Base-by-base conservation (phyloP, 2,888 invertebrate genomes). In the Bhutanitis thaidina region DNA sequence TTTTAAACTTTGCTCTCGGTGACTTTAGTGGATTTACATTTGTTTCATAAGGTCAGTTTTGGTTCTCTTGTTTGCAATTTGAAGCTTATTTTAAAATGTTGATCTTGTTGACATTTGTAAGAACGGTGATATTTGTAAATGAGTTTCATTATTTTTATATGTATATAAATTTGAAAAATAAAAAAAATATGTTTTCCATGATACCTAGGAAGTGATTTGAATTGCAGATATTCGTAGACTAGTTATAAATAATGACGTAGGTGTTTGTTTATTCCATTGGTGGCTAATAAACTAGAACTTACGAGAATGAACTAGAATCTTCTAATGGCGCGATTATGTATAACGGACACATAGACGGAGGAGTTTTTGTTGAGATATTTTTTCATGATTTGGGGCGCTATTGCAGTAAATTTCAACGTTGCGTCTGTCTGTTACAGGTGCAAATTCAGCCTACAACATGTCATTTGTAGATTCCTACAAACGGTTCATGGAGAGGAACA, bases 381-480 rank as follows among this genome's bases (percentile, higher is more conserved):
- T 20, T 20, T 20, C 2, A 20, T 2, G 20, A 20, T 20, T 20
- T 20, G 5, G 2, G 5, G 5, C 20, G 20, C 20, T 5, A 20
- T 5, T 3, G 7, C 1, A 27, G 12, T 10, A 16, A 16, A 43
- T 13, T 14, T 27, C 14, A 36, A n/a, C 14, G 8, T 39, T 4
- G 1, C 12, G 20, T 51, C 34, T 45, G 40, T 53, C 49, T 32
- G 41, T 59, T 62, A 1, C 57, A 62, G 64, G 63, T 39, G 55
- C 56, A 9, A 49, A 48, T 13, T 48, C 58, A 25, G 57, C 52
- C 16, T 56, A 56, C 70, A 73, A 78, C 57, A 85, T 86, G 81
- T 87, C 87, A 41, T 65, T 90, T 50, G 80, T 90, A 46, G 88
- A 90, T 59, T 88, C 89, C 0, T 90, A 90, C 61, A 74, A 71